Percentiles rank a stretch among this genome's conserved stretches.
Evolutionary conservation across 2,113 vertebrate genomes (phyloP).

Genomic region (Scatophagus argus): DNA sequence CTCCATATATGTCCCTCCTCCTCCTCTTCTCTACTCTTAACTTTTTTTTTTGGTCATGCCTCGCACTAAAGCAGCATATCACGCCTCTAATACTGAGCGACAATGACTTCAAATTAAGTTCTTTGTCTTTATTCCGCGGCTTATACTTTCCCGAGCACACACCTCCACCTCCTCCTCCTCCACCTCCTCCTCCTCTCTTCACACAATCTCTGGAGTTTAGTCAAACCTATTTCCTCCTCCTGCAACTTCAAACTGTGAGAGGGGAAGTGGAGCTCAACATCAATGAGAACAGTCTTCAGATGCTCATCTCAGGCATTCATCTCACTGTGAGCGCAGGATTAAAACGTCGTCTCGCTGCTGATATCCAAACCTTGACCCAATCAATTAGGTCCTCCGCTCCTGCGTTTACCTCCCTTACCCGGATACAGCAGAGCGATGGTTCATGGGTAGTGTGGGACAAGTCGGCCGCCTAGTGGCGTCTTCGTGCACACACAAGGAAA

Average conservation of each 20-base stretch:
- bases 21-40: slow-evolving; percentile 53
- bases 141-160: slow-evolving; percentile 29
- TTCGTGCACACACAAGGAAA: slow-evolving; percentile 29
- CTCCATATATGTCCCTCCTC: slow-evolving; percentile 55
- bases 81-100: slow-evolving; percentile 54
- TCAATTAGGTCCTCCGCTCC: slow-evolving; percentile 55
- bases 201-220: slow-evolving; percentile 64
- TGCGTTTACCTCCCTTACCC: slow-evolving; percentile 34
- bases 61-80: slow-evolving; percentile 48
- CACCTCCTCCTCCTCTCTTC: background rate
- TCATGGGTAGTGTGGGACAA: slow-evolving; percentile 60
- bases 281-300: slow-evolving; percentile 52
- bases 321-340: slow-evolving; percentile 61
- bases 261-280: slow-evolving; percentile 44
- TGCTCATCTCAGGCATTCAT: slow-evolving; percentile 41
- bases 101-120: slow-evolving; percentile 69
- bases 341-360: slow-evolving; percentile 56
- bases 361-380: slow-evolving; percentile 68
- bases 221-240: slow-evolving; percentile 57
- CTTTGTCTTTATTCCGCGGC: slow-evolving; percentile 72
- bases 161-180: background rate
- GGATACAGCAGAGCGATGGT: slow-evolving; percentile 12
- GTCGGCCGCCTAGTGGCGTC: slow-evolving; percentile 77
- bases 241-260: slow-evolving; percentile 64
- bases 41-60: slow-evolving; percentile 42